phyloP scores from a whole-genome alignment of 2,797 vertebrate genomes.

The Aldrovandia affinis region DNA sequence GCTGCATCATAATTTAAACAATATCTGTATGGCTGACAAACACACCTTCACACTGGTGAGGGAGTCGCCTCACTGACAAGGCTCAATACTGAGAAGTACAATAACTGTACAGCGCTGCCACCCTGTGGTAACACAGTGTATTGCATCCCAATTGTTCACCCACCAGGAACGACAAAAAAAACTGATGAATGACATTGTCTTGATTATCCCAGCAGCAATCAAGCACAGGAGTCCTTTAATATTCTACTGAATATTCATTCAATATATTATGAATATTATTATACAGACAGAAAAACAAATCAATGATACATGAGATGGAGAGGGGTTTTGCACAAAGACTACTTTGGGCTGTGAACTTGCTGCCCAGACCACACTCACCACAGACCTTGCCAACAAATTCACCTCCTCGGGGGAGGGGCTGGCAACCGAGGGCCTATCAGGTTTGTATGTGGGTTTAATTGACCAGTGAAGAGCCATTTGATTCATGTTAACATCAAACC shows the following conservation, averaged over 20 bases:
- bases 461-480: neutral
- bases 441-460: neutral
- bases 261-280: neutral
- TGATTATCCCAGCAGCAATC: neutral
- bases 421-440: neutral
- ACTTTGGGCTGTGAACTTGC: neutral
- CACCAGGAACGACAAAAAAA: neutral
- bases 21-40: too few relatives aligned
- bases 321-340: neutral
- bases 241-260: neutral
- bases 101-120: conserved; percentile 47
- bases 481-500: neutral
- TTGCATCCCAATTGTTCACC: neutral
- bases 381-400: neutral
- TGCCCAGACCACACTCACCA: neutral
- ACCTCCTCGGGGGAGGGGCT: neutral
- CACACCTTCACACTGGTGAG: too few relatives aligned
- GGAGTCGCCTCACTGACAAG: too few relatives aligned
- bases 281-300: neutral
- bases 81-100: neutral
- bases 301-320: neutral
- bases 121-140: conserved; percentile 42
- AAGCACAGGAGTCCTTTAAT: neutral
- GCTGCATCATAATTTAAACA: too few relatives aligned
- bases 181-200: too few relatives aligned